Conservation (phyloP, 2,888 invertebrate genomes). For the Dromius quadrimaculatus region DNA sequence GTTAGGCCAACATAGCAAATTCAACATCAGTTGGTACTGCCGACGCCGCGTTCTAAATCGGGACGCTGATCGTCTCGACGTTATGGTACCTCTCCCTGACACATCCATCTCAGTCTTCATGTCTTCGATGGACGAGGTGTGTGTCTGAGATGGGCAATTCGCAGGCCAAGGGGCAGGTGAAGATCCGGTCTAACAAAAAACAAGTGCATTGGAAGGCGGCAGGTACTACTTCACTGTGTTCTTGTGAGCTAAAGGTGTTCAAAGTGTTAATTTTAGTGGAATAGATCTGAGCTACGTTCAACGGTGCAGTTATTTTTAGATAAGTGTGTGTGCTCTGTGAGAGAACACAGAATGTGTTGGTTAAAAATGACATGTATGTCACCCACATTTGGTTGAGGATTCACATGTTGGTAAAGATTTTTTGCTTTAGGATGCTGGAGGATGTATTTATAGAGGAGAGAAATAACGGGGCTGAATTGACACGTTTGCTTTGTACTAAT, state of each 20-base stretch:
- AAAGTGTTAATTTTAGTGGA: background rate
- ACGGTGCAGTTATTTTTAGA: background rate
- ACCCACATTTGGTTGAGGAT: slow-evolving; percentile 13
- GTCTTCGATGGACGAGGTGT: slow-evolving; percentile 39
- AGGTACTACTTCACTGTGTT: slow-evolving; percentile 72
- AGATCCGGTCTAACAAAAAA: slow-evolving; percentile 74
- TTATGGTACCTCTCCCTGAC: too few species aligned
- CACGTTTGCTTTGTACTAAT: too few species aligned
- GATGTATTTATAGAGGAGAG: too few species aligned
- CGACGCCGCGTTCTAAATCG: slow-evolving; percentile 42
- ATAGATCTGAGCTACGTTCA: background rate
- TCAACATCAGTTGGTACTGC: slow-evolving; percentile 27
- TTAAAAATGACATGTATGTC: slow-evolving; percentile 38
- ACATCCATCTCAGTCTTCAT: too few species aligned
- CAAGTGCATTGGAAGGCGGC: slow-evolving; percentile 88
- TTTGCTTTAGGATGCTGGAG: too few species aligned
- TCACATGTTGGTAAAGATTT: background rate
- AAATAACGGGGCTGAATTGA: too few species aligned
- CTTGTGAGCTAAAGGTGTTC: too few species aligned
- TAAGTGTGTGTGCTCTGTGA: slow-evolving; percentile 16
- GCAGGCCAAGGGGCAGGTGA: slow-evolving; percentile 72
- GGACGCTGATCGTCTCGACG: too few species aligned
- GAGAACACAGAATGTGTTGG: slow-evolving; percentile 7
- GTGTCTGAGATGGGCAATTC: slow-evolving; percentile 73
- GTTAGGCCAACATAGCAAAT: background rate